Evolutionary conservation across 2,888 invertebrate species (phyloP).

Genomic region (Yponomeuta evonymella): DNA sequence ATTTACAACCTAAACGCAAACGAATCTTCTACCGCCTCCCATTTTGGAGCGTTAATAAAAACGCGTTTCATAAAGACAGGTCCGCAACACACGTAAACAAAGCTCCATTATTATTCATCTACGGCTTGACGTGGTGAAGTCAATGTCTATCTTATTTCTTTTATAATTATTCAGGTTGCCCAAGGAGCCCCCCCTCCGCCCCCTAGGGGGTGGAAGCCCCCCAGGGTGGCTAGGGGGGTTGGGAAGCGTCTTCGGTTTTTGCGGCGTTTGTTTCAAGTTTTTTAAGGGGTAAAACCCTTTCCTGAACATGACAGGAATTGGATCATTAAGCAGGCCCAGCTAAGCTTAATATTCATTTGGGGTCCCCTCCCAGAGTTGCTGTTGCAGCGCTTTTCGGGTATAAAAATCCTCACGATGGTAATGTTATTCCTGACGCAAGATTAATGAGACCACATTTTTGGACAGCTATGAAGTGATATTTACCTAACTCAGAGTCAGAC

Average conservation of each 20-base stretch:
- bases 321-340: conserved; percentile 73
- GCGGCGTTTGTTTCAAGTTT: conserved; percentile 76
- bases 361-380: conserved; percentile 26
- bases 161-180: conserved; percentile 72
- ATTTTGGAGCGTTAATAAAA: conserved; percentile 22
- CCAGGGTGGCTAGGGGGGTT: conserved; percentile 44
- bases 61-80: conserved; percentile 45
- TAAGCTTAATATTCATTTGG: conserved; percentile 58
- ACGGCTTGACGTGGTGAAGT: conserved; percentile 67
- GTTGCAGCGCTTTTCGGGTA: not conserved
- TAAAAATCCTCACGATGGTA: not conserved
- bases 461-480: too few species aligned
- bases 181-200: conserved; percentile 29
- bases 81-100: conserved; percentile 62
- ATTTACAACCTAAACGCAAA: not conserved
- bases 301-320: conserved; percentile 76
- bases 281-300: conserved; percentile 75
- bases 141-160: conserved; percentile 76
- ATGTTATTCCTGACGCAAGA: not conserved
- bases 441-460: not conserved
- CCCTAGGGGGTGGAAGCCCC: conserved; percentile 24
- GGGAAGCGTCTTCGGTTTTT: conserved; percentile 71
- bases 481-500: too few species aligned
- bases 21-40: not conserved
- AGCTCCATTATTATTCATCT: conserved; percentile 73